Percentiles rank a stretch among this genome's conserved stretches.
Evolutionary conservation across 2,113 vertebrate genomes (phyloP).

Genomic region (Vidua chalybeata): DNA sequence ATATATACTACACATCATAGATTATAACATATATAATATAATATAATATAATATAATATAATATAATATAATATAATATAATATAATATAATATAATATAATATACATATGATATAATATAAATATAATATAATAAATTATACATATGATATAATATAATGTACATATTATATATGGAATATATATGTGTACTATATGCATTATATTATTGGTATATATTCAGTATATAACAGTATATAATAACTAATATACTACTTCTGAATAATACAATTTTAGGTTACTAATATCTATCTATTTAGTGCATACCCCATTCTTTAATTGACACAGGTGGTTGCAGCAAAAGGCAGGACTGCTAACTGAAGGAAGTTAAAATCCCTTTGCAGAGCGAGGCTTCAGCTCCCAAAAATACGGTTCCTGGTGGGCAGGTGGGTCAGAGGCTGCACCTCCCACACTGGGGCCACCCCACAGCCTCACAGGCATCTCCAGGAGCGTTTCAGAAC

Average conservation of each 20-base stretch:
- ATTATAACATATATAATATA: no score
- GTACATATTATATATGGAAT: no score
- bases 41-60: no score
- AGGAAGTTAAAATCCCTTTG: background rate
- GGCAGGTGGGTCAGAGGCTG: background rate
- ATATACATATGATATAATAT: no score
- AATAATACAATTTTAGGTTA: background rate
- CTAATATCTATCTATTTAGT: background rate
- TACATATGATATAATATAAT: no score
- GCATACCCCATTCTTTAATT: background rate
- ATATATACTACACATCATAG: no score
- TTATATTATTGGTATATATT: no score
- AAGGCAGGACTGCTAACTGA: background rate
- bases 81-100: no score
- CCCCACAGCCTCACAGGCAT: fast-evolving
- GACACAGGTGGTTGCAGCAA: background rate
- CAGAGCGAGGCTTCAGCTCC: background rate
- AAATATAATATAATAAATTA: no score
- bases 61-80: no score
- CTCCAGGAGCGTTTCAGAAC: background rate
- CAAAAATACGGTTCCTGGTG: background rate
- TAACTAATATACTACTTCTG: no score
- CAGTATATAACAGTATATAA: background rate
- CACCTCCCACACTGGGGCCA: fast-evolving
- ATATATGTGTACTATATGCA: background rate